Base-by-base conservation (phyloP, 2,888 invertebrate species). In the Sceliomorpha sp. region DNA sequence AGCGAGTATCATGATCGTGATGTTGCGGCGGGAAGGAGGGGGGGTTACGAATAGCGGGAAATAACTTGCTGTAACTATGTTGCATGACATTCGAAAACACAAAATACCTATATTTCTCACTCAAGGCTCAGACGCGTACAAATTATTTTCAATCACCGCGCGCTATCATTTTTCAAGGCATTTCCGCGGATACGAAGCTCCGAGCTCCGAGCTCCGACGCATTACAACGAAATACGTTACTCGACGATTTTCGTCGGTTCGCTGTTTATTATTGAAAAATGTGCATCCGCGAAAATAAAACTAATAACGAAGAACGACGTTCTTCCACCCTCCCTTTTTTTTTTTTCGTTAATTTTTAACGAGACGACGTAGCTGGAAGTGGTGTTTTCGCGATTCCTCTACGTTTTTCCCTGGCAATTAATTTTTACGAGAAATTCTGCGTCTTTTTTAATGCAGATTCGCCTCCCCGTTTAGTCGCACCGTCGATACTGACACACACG, bases 381-480 rank as follows among this genome's bases (percentile, higher is more conserved):
- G 59, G 53, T 60, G 53, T 53, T 67, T 67, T 59, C 32, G 14
- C 60, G 39, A 32, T 17, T 44, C 44, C 20, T 34, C 58, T 45
- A 50, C 40, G 51, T 55, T 63, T 70, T 70, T 51, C 47, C 60
- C 42, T 53, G 42, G 62, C 66, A 64, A 70, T 66, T 66, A 70
- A 62, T 70, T 70, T 70, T 70, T 62, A 58, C 66, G 70, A 60
- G 70, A 70, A 70, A 66, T 70, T 60, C 70, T 66, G 70, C 66
- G 66, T 66, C 64, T 70, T 70, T 70, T 70, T 70, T 66, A 70
- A 70, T 70, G 70, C 70, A 66, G 66, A 66, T 70, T 70, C 70
- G 60, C 70, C 60, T 60, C 64, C 70, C 59, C 48, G 70, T 70
- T 70, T 51, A 60, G 60, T 53, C 70, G 64, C 56, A 64, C 56